Evolutionary conservation across 1,140 invertebrate species (phyloP).

Genomic region (Neodiprion virginianus): DNA sequence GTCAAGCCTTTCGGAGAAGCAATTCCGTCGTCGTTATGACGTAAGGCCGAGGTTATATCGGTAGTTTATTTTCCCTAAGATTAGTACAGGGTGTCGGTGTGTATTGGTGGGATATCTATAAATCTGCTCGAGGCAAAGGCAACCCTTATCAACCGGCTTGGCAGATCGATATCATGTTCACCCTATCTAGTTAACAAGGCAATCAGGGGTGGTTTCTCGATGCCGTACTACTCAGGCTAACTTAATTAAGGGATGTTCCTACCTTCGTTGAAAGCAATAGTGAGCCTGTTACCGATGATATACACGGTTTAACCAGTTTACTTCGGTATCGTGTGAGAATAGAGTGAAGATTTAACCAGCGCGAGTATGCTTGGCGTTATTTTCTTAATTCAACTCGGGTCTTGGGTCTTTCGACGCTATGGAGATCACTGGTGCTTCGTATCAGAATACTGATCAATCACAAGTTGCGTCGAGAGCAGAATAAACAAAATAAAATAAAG

Average conservation of each 20-base stretch:
- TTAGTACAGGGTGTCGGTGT: background rate
- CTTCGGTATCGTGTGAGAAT: background rate
- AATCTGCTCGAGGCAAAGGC: conserved; percentile 43
- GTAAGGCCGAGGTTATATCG: background rate
- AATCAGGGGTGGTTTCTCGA: conserved; percentile 56
- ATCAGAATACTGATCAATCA: too few relatives aligned
- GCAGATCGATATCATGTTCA: conserved; percentile 53
- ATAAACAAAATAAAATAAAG: too few relatives aligned
- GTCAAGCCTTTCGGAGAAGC: background rate
- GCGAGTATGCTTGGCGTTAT: too few relatives aligned
- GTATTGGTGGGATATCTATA: conserved; percentile 28
- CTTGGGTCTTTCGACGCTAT: too few relatives aligned
- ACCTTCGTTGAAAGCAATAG: conserved; percentile 45
- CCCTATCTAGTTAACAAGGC: conserved; percentile 54
- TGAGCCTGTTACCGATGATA: conserved; percentile 12
- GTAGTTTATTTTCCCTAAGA: conserved; percentile 7
- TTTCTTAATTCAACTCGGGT: too few relatives aligned
- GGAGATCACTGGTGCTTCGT: too few relatives aligned
- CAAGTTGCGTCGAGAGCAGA: too few relatives aligned
- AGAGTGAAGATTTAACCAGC: too few relatives aligned
- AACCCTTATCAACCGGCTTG: conserved; percentile 47
- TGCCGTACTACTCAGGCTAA: conserved; percentile 47
- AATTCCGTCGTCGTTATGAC: conserved; percentile 7
- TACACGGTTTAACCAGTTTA: background rate
- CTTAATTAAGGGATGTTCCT: conserved; percentile 56